Evolutionary conservation across 1,140 invertebrate genomes (phyloP).

Genomic region (Condylostylus longicornis): DNA sequence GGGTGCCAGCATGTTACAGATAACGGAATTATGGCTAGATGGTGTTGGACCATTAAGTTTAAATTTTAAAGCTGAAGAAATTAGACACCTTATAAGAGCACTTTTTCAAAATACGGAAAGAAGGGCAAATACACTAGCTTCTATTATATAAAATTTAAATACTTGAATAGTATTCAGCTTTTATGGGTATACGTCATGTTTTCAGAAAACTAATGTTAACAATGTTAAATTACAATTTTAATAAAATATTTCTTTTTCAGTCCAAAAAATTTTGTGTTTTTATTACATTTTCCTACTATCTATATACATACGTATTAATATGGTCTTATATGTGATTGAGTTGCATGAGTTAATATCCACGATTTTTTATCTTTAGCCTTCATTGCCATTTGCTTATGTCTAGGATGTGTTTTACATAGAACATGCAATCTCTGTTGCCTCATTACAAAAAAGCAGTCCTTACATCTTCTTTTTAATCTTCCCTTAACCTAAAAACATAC

Average conservation of each 20-base stretch:
- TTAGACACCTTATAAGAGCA: constrained; percentile 75
- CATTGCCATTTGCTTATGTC: constrained; percentile 65
- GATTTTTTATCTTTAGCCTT: constrained; percentile 44
- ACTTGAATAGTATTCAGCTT: too few species aligned
- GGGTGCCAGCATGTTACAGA: constrained; percentile 66
- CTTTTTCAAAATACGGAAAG: constrained; percentile 92
- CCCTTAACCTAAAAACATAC: constrained; percentile 48
- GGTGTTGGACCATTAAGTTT: constrained; percentile 76
- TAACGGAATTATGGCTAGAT: constrained; percentile 77
- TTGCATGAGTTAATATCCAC: constrained; percentile 57
- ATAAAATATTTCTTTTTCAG: too few species aligned
- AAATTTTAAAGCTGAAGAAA: constrained; percentile 66
- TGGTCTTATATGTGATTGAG: constrained; percentile 42
- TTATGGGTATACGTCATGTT: too few species aligned
- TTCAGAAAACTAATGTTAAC: too few species aligned
- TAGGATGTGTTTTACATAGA: constrained; percentile 53
- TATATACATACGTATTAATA: too few species aligned
- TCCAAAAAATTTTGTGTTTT: too few species aligned
- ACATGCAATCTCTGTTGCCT: constrained; percentile 52
- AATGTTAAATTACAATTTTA: too few species aligned
- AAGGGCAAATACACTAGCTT: constrained; percentile 54
- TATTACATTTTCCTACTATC: too few species aligned
- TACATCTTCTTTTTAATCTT: constrained; percentile 46
- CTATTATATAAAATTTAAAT: constrained; percentile 22
- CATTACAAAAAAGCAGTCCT: constrained; percentile 57